phyloP scores from a whole-genome alignment of 2,888 invertebrate species.

The Glyphotaelius pellucidus region DNA sequence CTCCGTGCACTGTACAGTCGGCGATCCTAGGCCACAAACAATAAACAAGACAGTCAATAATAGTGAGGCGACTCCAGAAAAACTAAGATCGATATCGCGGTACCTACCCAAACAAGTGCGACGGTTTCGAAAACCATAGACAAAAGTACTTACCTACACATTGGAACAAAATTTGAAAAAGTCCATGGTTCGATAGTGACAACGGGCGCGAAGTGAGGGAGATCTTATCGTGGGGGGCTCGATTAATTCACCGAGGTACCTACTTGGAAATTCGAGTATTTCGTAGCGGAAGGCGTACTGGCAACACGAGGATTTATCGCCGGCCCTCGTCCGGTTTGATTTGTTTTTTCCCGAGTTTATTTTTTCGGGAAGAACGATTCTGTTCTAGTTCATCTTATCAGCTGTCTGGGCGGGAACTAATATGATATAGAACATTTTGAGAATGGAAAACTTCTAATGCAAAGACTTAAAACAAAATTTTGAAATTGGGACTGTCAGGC shows the following conservation, averaged over 20 bases:
- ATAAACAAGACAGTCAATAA: slow-evolving; percentile 35
- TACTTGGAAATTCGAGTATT: slow-evolving; percentile 45
- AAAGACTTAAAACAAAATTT: not conserved
- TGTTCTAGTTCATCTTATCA: slow-evolving; percentile 44
- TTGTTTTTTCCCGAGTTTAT: slow-evolving; percentile 20
- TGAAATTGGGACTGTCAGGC: not conserved
- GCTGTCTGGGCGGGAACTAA: slow-evolving; percentile 29
- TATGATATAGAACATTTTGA: not conserved
- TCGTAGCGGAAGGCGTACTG: slow-evolving; percentile 56
- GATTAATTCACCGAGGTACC: slow-evolving; percentile 47
- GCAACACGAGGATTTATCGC: slow-evolving; percentile 53
- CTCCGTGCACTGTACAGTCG: slow-evolving; percentile 41
- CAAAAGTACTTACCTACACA: not conserved
- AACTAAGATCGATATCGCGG: slow-evolving; percentile 43
- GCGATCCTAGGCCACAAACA: not conserved
- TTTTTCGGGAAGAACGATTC: slow-evolving; percentile 29
- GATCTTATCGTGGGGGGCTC: slow-evolving; percentile 39
- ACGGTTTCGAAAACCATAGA: slow-evolving; percentile 11
- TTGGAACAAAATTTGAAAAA: not conserved
- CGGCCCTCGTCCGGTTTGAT: slow-evolving; percentile 50
- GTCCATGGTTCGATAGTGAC: slow-evolving; percentile 32
- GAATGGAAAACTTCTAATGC: not conserved
- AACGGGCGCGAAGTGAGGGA: slow-evolving; percentile 32
- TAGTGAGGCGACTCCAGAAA: not conserved
- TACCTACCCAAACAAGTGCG: slow-evolving; percentile 4